phyloP scores from a whole-genome alignment of 2,888 invertebrate species.

The Phyto melanocephala region DNA sequence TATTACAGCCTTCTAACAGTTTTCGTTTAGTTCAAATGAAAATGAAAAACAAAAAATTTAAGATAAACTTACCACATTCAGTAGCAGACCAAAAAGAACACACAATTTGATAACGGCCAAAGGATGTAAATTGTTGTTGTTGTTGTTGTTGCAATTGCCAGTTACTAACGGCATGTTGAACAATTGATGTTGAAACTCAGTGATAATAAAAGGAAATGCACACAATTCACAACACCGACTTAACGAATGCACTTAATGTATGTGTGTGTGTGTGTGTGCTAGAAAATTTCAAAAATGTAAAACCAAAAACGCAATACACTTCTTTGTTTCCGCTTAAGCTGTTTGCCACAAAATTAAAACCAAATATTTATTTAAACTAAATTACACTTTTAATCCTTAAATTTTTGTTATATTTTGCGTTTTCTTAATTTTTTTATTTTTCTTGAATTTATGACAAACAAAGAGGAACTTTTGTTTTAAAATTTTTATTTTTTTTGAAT shows the following conservation, averaged over 20 bases:
- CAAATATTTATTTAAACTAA: not conserved
- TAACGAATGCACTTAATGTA: not conserved
- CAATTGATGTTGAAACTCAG: constrained; percentile 11
- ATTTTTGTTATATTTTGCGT: not conserved
- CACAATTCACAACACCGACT: not conserved
- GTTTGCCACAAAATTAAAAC: not conserved
- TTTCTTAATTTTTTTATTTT: not conserved
- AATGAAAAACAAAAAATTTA: not conserved
- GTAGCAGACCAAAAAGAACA: constrained; percentile 73
- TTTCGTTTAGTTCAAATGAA: not conserved
- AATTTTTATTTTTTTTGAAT: too few relatives aligned
- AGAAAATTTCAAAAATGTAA: not conserved
- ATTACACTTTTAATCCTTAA: not conserved
- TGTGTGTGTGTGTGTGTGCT: not conserved
- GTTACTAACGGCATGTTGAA: constrained; percentile 21
- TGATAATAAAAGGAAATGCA: constrained; percentile 13
- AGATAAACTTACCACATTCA: constrained; percentile 70
- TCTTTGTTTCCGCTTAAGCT: not conserved
- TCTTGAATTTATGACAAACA: not conserved
- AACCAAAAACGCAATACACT: not conserved
- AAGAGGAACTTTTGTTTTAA: constrained; percentile 23
- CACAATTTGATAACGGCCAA: constrained; percentile 67
- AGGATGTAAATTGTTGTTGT: constrained; percentile 40
- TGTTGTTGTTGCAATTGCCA: constrained; percentile 14
- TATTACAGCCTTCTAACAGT: not conserved